Conservation (phyloP, 2,888 invertebrate species). For the Bedellia somnulentella region DNA sequence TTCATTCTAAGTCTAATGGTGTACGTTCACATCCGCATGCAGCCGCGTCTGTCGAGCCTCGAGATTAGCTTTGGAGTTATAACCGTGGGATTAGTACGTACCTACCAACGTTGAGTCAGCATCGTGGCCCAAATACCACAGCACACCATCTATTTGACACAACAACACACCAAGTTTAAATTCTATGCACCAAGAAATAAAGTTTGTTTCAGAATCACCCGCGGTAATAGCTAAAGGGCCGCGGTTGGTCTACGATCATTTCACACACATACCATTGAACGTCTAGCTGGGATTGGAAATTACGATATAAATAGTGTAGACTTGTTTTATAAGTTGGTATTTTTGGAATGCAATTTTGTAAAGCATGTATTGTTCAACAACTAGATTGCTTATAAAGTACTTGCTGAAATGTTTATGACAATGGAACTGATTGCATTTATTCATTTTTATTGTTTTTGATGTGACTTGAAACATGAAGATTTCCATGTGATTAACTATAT, state of each 20-base stretch:
- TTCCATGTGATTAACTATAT: too few relatives aligned
- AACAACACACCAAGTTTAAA: constrained; percentile 21
- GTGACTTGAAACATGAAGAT: too few relatives aligned
- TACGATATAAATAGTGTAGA: too few relatives aligned
- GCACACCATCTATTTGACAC: constrained; percentile 38
- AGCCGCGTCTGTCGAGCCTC: constrained; percentile 9
- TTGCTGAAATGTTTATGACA: too few relatives aligned
- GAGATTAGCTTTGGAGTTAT: constrained; percentile 28
- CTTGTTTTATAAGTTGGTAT: too few relatives aligned
- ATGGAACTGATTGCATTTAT: too few relatives aligned
- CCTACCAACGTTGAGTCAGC: constrained; percentile 53
- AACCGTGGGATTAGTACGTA: constrained; percentile 48
- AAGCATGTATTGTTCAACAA: too few relatives aligned
- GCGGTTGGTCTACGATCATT: constrained; percentile 28
- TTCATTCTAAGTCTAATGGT: constrained; percentile 1
- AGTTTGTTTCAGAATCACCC: constrained; percentile 19
- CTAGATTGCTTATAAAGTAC: too few relatives aligned
- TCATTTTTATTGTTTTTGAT: too few relatives aligned
- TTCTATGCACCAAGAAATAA: too few relatives aligned
- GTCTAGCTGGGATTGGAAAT: too few relatives aligned
- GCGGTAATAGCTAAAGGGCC: constrained; percentile 21
- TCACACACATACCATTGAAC: constrained; percentile 23
- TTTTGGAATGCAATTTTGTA: too few relatives aligned
- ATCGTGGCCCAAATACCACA: constrained; percentile 52
- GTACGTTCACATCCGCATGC: constrained; percentile 19